A percentile compares a stretch with the other conserved stretches of the same genome.
Conservation (phyloP, 53 echinoderm and acorn worm genomes). For the Stichopus horrens region DNA sequence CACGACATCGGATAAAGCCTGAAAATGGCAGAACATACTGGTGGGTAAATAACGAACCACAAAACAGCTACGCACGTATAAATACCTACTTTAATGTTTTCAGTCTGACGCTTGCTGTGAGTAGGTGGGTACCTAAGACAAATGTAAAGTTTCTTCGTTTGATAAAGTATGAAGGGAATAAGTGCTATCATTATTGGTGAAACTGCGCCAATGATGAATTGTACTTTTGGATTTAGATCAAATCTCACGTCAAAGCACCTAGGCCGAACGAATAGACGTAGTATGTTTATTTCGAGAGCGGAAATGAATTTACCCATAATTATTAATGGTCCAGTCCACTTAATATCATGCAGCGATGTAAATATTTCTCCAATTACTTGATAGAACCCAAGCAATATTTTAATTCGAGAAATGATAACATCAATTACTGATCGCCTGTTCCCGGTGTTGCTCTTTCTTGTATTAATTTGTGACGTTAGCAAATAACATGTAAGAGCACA, state of each 20-base stretch:
- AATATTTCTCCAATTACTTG: constrained; percentile 30
- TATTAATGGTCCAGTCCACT: constrained; percentile 11
- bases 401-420: neutral
- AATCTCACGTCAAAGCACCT: neutral
- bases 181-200: neutral
- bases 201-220: neutral
- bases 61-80: constrained; percentile 24
- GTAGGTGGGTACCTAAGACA: neutral
- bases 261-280: constrained; percentile 8
- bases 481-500: neutral
- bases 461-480: neutral
- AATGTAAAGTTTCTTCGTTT: neutral
- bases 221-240: neutral
- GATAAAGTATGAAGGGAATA: constrained; percentile 10
- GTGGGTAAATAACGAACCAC: constrained; percentile 62
- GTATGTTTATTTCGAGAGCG: neutral
- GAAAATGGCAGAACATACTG: constrained; percentile 48
- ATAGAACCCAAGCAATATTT: constrained; percentile 27
- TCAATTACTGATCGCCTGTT: constrained; percentile 7
- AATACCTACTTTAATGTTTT: neutral
- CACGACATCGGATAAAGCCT: constrained; percentile 52
- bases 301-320: constrained; percentile 28
- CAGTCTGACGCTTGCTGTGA: neutral
- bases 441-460: neutral
- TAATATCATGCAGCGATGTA: constrained; percentile 9